These are phyloP conservation scores for Alfaro cultratus DNA, from an alignment of 2,797 vertebrate species.

Conservation along the genomic window DNA sequence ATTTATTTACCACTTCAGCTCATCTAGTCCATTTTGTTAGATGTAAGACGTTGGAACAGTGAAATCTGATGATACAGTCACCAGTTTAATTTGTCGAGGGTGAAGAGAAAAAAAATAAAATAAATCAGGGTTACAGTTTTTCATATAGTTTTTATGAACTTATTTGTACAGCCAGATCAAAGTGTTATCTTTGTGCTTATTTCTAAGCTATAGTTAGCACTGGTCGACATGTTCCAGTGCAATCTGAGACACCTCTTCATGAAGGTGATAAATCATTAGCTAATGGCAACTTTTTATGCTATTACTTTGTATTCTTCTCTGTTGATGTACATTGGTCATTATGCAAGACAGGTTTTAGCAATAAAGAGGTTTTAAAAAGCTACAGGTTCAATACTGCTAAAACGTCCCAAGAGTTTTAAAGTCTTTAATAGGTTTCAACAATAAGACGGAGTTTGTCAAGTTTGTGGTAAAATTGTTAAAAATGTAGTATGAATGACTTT, in stretches of 20 bases:
- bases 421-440: not conserved
- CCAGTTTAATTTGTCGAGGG: not conserved
- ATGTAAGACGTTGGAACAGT: conserved; percentile 49
- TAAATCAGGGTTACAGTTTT: not conserved
- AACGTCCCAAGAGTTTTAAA: not conserved
- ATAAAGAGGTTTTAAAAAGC: not conserved
- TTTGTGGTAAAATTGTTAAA: not conserved
- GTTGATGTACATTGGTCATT: not conserved
- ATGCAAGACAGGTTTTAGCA: not conserved
- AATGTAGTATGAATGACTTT: not conserved
- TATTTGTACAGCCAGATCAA: not conserved
- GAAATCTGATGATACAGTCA: conserved; percentile 5
- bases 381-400: not conserved
- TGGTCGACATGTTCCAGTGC: not conserved
- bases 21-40: conserved; percentile 41
- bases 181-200: conserved; percentile 1
- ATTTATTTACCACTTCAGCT: conserved; percentile 60
- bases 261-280: not conserved
- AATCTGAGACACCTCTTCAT: not conserved
- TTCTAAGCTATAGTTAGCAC: not conserved
- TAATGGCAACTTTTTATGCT: not conserved
- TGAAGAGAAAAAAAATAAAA: not conserved
- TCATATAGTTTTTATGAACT: not conserved
- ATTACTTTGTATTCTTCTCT: not conserved
- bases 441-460: not conserved